Evolutionary conservation across 2,888 invertebrate genomes (phyloP).

Genomic region (Notodonta dromedarius): DNA sequence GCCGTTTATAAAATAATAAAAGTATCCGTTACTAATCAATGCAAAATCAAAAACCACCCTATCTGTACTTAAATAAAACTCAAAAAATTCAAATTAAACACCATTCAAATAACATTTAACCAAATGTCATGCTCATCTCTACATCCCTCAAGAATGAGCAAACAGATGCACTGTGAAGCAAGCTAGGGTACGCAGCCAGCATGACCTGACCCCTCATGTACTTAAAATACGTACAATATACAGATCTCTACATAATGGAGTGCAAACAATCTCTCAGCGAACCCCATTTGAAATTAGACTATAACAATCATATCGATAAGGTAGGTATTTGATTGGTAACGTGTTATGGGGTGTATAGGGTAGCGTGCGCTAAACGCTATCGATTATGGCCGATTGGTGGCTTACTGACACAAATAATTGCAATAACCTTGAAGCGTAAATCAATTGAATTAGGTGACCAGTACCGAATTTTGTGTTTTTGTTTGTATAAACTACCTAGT

Average conservation of each 20-base stretch:
- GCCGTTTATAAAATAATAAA: too few species aligned
- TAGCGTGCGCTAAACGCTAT: slow-evolving; percentile 46
- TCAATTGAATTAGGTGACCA: slow-evolving; percentile 7
- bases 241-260: slow-evolving; percentile 25
- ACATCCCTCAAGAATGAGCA: slow-evolving; percentile 56
- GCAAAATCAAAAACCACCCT: not conserved
- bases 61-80: slow-evolving; percentile 5
- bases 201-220: slow-evolving; percentile 12
- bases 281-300: slow-evolving; percentile 14
- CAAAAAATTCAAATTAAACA: slow-evolving; percentile 58
- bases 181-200: slow-evolving; percentile 21
- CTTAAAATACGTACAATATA: not conserved
- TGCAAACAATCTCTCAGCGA: not conserved
- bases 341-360: slow-evolving; percentile 36
- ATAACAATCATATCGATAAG: not conserved
- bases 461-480: not conserved
- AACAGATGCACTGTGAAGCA: slow-evolving; percentile 64
- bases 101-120: slow-evolving; percentile 64
- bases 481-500: too few species aligned
- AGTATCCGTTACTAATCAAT: slow-evolving; percentile 9
- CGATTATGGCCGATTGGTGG: slow-evolving; percentile 56
- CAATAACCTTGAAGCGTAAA: slow-evolving; percentile 29
- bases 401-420: slow-evolving; percentile 57
- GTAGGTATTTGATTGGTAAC: slow-evolving; percentile 16
- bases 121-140: slow-evolving; percentile 67